Evolutionary conservation across 2,888 invertebrate genomes (phyloP).

Genomic region (Gisinianus flammeolus): DNA sequence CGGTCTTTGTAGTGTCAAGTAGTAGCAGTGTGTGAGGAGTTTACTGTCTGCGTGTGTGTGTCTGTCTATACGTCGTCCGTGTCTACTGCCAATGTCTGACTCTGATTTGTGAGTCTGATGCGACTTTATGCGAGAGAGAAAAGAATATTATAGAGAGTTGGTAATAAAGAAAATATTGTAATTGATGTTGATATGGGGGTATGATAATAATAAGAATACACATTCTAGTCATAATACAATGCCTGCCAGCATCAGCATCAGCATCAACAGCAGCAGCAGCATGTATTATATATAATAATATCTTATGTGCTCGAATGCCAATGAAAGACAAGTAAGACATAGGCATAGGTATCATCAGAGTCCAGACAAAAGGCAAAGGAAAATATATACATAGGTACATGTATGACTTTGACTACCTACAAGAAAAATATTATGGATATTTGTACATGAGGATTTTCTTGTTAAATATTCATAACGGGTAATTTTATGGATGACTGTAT

Average conservation of each 20-base stretch:
- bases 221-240: too few relatives aligned
- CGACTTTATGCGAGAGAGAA: not conserved
- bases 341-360: not conserved
- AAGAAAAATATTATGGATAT: not conserved
- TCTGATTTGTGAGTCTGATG: not conserved
- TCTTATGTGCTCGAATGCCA: not conserved
- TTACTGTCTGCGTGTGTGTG: not conserved
- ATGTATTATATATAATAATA: too few relatives aligned
- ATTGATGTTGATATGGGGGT: not conserved
- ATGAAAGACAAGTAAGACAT: not conserved
- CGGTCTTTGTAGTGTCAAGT: too few relatives aligned
- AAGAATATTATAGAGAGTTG: too few relatives aligned
- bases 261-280: too few relatives aligned
- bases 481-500: conserved; percentile 15
- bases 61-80: not conserved
- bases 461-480: conserved; percentile 16
- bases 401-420: not conserved
- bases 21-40: not conserved
- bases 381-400: not conserved
- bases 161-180: not conserved
- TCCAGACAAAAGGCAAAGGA: too few relatives aligned
- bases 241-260: too few relatives aligned
- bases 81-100: not conserved
- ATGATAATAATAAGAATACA: too few relatives aligned
- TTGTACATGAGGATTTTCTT: too few relatives aligned